Evolutionary conservation across 2,113 vertebrate genomes (phyloP).

Genomic region (Hippocampus comes): DNA sequence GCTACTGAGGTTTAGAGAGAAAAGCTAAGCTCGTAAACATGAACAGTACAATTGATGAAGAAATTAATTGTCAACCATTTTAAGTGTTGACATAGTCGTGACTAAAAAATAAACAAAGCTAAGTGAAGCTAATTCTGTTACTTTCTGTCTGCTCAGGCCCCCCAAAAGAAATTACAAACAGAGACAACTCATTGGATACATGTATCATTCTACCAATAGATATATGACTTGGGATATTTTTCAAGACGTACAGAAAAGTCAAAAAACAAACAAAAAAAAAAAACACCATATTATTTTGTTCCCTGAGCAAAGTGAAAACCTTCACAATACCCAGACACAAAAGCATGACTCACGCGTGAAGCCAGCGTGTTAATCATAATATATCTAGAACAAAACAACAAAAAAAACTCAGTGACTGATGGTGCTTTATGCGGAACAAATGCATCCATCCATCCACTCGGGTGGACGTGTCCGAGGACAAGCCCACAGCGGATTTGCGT

Average conservation of each 20-base stretch:
- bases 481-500: conserved; percentile 47
- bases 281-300: conserved; percentile 2
- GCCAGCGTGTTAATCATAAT: conserved; percentile 35
- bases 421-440: conserved; percentile 53
- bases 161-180: neutral
- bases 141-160: neutral
- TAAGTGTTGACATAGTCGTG: too few species aligned
- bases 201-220: neutral
- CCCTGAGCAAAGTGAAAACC: conserved; percentile 4
- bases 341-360: conserved; percentile 17
- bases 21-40: too few species aligned
- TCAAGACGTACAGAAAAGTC: neutral
- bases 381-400: conserved; percentile 8
- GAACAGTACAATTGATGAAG: too few species aligned
- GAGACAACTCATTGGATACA: neutral
- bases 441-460: conserved; percentile 58
- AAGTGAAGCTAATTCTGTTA: neutral
- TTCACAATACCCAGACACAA: neutral
- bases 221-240: neutral
- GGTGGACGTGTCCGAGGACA: conserved; percentile 59
- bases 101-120: too few species aligned
- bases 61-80: too few species aligned
- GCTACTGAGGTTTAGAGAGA: too few species aligned
- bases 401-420: conserved; percentile 43
- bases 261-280: too few species aligned